Evolutionary conservation across 2,888 invertebrate genomes (phyloP), one percentile per base, ranked within the genome.

Genomic region (Rhaphigaster nebulosa): DNA sequence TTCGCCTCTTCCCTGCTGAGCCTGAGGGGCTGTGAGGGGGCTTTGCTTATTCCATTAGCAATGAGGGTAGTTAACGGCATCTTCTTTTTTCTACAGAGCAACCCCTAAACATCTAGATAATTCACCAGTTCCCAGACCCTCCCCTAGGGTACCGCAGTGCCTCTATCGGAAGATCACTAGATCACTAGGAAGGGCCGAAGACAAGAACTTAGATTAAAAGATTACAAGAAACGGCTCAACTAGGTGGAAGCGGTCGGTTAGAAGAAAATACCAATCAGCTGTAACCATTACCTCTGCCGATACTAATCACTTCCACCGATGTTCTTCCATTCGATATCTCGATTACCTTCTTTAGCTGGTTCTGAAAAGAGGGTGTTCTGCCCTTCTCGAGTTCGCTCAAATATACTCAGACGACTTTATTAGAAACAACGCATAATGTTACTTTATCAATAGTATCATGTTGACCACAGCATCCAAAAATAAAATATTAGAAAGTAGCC

Each of bases 41-140:
- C 70, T 20, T 13, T 38, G 34, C 70, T 38, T 76, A 76, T 76
- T 76, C 38, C 70, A 76, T 38, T 76, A 76, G 70, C 34, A 23
- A 38, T 23, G 38, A 38, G 70, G 20, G 70, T 23, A 20, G 34
- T 76, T 38, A 76, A 20, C 70, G 70, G 70, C 29, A 76, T 76
- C 70, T 38, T 34, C 34, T 76, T 38, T 65, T 29, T 65, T 76
- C 38, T 20, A 20, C 20, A 38, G 6, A 76, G 38, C 10, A 76
- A 34, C 70, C 70, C 70, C 70, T 34, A 34, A 20, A 20, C 34
- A 65, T 76, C 70, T 38, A 76, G 70, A 76, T 76, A 76, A 76
- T 38, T 76, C 70, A 76, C 70, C 70, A 76, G 70, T 38, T 76
- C 70, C 38, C 18, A 76, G 20, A 76, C 8, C 20, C 70, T 38